A percentile compares a stretch with the other conserved stretches of the same genome.
Evolutionary conservation across 2,888 invertebrate genomes (phyloP).

Genomic region (Glyphotaelius pellucidus): DNA sequence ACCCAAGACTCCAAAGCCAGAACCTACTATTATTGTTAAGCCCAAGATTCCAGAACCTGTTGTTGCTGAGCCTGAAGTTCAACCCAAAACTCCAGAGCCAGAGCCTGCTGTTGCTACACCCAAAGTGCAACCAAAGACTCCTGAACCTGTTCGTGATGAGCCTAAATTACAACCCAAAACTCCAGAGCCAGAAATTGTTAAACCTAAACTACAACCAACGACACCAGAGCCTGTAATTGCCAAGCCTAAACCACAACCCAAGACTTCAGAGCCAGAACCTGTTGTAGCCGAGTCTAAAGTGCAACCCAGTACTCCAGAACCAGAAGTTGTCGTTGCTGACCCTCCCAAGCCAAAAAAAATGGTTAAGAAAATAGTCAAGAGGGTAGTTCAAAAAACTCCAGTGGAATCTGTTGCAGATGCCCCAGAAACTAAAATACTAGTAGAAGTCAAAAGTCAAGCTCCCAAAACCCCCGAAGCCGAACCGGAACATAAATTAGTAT

Average conservation of each 20-base stretch:
- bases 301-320: conserved; percentile 11
- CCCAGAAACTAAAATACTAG: conserved; percentile 32
- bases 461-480: conserved; percentile 48
- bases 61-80: neutral
- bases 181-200: conserved; percentile 28
- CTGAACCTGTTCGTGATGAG: neutral
- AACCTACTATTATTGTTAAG: neutral
- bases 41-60: neutral
- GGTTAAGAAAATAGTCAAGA: conserved; percentile 37
- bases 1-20: conserved; percentile 36
- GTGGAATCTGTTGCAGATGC: conserved; percentile 69
- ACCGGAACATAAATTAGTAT: conserved; percentile 47
- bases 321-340: conserved; percentile 51
- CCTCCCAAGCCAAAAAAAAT: conserved; percentile 61
- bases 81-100: conserved; percentile 32
- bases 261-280: conserved; percentile 40
- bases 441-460: conserved; percentile 20
- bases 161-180: neutral
- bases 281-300: conserved; percentile 41
- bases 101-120: neutral
- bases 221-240: neutral
- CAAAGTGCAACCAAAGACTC: neutral
- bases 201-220: neutral
- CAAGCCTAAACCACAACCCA: neutral
- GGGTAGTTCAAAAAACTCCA: conserved; percentile 22